Conservation (phyloP, 2,797 vertebrate species). For the Euphonia xanthogaster region DNA sequence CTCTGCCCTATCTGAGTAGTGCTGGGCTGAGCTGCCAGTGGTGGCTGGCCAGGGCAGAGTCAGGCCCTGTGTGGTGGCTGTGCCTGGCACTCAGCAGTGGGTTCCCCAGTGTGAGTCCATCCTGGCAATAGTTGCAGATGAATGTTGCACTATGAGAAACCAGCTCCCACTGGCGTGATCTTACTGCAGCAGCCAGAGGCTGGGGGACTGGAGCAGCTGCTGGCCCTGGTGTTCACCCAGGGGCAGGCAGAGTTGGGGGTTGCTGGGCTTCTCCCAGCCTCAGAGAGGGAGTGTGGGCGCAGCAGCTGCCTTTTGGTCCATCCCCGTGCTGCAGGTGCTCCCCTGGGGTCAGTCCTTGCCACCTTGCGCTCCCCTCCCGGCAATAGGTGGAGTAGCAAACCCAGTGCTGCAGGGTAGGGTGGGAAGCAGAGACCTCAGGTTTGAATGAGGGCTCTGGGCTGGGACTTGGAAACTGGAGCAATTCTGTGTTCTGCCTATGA, state of each 20-base stretch:
- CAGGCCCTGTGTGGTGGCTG: not conserved
- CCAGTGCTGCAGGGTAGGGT: rapidly evolving
- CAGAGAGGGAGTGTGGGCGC: not conserved
- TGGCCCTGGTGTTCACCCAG: not conserved
- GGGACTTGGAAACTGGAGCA: not conserved
- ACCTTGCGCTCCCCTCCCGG: rapidly evolving
- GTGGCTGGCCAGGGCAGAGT: not conserved
- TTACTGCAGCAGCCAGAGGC: not conserved
- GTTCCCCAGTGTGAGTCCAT: not conserved
- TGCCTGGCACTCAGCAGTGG: not conserved
- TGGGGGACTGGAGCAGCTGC: not conserved
- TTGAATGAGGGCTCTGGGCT: not conserved
- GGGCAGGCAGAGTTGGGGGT: not conserved
- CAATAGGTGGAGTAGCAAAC: not conserved
- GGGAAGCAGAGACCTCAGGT: not conserved
- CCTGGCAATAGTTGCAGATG: not conserved
- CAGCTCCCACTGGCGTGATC: not conserved
- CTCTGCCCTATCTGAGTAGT: not conserved
- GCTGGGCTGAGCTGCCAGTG: rapidly evolving
- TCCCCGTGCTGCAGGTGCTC: not conserved
- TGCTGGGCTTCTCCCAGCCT: not conserved
- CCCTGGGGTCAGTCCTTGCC: not conserved
- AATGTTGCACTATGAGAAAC: not conserved
- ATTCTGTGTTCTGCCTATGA: not conserved
- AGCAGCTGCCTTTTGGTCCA: not conserved